Evolutionary conservation across 1,140 invertebrate genomes (phyloP).

Genomic region (Microvelia longipes): DNA sequence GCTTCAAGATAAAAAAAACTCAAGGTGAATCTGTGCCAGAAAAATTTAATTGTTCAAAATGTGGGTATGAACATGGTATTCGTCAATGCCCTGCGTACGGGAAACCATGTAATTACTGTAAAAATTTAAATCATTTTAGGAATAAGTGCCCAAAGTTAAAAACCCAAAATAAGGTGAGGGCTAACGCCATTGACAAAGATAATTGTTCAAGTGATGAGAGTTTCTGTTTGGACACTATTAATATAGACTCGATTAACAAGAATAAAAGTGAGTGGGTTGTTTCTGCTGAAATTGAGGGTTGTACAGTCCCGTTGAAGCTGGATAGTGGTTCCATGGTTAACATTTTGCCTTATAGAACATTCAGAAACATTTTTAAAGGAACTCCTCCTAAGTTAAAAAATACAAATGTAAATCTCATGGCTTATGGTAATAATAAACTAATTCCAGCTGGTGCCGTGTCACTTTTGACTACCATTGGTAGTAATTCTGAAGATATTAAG

Average conservation of each 20-base stretch:
- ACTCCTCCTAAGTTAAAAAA: too few species aligned
- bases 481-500: slow-evolving; percentile 1
- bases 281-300: too few species aligned
- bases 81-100: neutral
- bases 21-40: neutral
- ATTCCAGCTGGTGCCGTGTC: neutral
- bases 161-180: neutral
- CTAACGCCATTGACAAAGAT: too few species aligned
- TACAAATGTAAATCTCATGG: too few species aligned
- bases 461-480: neutral
- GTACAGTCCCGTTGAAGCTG: too few species aligned
- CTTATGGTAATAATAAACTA: neutral
- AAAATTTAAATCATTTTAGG: neutral
- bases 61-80: neutral
- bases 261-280: too few species aligned
- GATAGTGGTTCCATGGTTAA: too few species aligned
- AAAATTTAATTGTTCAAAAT: neutral
- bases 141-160: neutral
- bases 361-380: too few species aligned
- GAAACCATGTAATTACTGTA: neutral
- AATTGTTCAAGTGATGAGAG: too few species aligned
- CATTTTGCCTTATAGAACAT: too few species aligned
- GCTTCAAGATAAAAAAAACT: neutral
- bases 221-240: too few species aligned
- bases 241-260: too few species aligned